Conservation (phyloP, 2,113 vertebrate species). For the Pelodiscus sinensis region DNA sequence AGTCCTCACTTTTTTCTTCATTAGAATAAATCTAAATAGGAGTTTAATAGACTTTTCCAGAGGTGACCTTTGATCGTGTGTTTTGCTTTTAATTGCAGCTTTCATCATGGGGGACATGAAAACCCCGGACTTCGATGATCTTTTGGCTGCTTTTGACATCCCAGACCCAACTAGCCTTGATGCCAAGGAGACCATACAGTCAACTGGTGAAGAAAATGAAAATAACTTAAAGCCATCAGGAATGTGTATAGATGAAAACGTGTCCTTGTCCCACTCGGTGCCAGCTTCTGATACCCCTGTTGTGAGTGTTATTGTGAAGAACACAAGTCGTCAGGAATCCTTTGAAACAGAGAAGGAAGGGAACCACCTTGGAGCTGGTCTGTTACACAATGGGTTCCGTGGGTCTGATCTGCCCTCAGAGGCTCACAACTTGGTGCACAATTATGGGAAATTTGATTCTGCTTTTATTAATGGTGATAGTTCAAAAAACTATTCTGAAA, state of each 20-base stretch:
- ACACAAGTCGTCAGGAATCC: slow-evolving; percentile 91
- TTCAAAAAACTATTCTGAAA: slow-evolving; percentile 79
- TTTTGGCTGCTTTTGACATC: slow-evolving; percentile 98
- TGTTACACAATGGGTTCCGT: slow-evolving; percentile 90
- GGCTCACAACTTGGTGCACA: slow-evolving; percentile 71
- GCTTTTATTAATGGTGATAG: slow-evolving; percentile 89
- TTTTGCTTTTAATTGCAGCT: slow-evolving; percentile 68
- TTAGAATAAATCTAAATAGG: background rate
- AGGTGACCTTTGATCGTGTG: background rate
- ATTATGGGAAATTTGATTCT: slow-evolving; percentile 86
- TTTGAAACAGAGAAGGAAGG: slow-evolving; percentile 86
- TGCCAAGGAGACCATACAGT: slow-evolving; percentile 92
- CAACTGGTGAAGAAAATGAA: slow-evolving; percentile 87
- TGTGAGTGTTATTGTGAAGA: slow-evolving; percentile 97
- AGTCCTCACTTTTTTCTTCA: background rate
- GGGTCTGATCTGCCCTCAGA: slow-evolving; percentile 77
- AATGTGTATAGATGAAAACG: slow-evolving; percentile 86
- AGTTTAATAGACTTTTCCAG: background rate
- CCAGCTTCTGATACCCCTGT: slow-evolving; percentile 84
- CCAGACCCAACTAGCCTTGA: slow-evolving; percentile 95
- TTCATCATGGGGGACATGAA: slow-evolving; percentile 99
- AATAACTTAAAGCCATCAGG: slow-evolving; percentile 86
- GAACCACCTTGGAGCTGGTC: slow-evolving; percentile 76
- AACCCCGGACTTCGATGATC: slow-evolving; percentile 98
- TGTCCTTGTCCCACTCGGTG: slow-evolving; percentile 79